These are phyloP conservation scores for Atta texana DNA, from an alignment of 1,140 invertebrate species.

Conservation along the genomic window DNA sequence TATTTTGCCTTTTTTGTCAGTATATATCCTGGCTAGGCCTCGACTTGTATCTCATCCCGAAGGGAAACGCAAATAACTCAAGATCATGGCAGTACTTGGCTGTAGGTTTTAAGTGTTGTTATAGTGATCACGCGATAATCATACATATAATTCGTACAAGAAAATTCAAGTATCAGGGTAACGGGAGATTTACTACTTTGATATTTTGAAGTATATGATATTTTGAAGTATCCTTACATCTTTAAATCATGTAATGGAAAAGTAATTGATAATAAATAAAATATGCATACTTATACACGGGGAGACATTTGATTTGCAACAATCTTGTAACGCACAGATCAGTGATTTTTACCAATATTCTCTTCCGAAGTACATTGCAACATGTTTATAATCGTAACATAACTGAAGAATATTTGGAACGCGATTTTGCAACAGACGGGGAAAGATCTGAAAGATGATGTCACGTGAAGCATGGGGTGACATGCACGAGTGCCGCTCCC, in stretches of 20 bases:
- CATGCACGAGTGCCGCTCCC: conserved; percentile 84
- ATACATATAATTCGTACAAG: conserved; percentile 45
- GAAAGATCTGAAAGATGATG: conserved; percentile 12
- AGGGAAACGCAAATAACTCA: conserved; percentile 73
- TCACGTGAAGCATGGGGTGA: conserved; percentile 76
- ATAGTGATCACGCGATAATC: conserved; percentile 54
- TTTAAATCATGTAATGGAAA: conserved; percentile 37
- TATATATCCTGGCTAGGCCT: conserved; percentile 33
- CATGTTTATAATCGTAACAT: conserved; percentile 29
- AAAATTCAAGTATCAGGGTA: conserved; percentile 42
- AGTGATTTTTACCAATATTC: not conserved
- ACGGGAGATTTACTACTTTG: conserved; percentile 34
- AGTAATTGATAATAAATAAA: conserved; percentile 41
- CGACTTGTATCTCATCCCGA: conserved; percentile 51
- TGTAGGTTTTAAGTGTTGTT: conserved; percentile 63
- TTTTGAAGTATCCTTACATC: not conserved
- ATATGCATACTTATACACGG: not conserved
- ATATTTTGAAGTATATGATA: conserved; percentile 9
- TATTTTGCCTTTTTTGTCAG: conserved; percentile 35
- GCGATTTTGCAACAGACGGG: not conserved
- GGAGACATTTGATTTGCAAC: conserved; percentile 18
- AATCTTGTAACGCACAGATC: not conserved
- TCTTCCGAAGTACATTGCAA: not conserved
- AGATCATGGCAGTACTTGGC: conserved; percentile 38
- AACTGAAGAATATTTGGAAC: conserved; percentile 27